Evolutionary conservation across 2,113 vertebrate genomes (phyloP).

Genomic region (Triplophysa tibetana): DNA sequence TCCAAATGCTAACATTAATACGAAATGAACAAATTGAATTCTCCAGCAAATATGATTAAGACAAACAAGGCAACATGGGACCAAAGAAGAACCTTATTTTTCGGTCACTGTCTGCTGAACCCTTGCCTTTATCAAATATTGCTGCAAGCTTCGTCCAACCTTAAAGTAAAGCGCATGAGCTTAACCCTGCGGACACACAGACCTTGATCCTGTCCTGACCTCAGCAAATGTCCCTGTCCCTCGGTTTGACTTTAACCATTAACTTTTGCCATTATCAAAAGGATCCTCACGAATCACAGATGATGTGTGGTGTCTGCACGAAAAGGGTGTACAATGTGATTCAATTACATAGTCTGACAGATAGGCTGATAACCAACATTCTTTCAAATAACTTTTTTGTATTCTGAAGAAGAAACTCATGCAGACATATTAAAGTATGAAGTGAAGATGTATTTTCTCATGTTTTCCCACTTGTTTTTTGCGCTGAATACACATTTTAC

Average conservation of each 20-base stretch:
- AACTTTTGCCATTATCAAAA: not conserved
- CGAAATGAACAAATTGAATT: conserved; percentile 40
- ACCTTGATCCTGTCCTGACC: not conserved
- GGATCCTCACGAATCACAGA: no score
- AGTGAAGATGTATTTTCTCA: not conserved
- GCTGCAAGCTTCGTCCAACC: conserved; percentile 13
- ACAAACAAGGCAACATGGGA: conserved; percentile 38
- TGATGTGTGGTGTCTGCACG: no score
- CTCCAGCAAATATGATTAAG: conserved; percentile 23
- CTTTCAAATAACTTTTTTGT: not conserved
- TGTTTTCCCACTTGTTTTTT: not conserved
- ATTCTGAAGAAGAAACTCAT: no score
- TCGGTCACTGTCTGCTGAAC: conserved; percentile 40
- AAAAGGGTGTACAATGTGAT: no score
- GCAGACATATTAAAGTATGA: no score
- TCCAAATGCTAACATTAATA: not conserved
- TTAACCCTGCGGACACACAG: conserved; percentile 3
- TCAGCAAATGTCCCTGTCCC: not conserved
- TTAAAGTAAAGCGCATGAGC: conserved; percentile 16
- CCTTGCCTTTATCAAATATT: conserved; percentile 44
- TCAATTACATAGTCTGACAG: no score
- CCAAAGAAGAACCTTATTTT: conserved; percentile 35
- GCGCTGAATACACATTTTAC: not conserved
- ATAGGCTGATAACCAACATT: not conserved
- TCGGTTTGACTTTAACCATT: not conserved